Evolutionary conservation across 2,113 vertebrate species (phyloP).

Genomic region (Sceloporus tristichus): DNA sequence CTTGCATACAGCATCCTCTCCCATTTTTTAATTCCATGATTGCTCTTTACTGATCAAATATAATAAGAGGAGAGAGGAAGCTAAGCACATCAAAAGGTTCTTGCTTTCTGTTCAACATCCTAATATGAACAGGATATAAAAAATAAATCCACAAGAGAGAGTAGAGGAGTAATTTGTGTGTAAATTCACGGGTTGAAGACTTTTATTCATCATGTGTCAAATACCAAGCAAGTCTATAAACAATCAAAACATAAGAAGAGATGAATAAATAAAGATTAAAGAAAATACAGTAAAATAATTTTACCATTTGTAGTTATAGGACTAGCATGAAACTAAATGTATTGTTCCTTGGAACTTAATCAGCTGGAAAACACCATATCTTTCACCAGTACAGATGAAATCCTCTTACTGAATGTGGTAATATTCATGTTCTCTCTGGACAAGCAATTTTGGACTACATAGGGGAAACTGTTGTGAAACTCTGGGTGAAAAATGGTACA

Average conservation of each 20-base stretch:
- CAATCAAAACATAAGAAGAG: conserved; percentile 36
- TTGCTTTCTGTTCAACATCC: conserved; percentile 47
- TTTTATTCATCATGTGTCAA: conserved; percentile 63
- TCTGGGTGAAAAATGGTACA: neutral
- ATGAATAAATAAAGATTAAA: conserved; percentile 28
- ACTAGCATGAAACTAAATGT: neutral
- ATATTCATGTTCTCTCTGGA: conserved; percentile 51
- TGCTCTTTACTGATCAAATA: conserved; percentile 67
- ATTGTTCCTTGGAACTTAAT: conserved; percentile 32
- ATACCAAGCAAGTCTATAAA: conserved; percentile 51
- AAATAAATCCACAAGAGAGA: conserved; percentile 53
- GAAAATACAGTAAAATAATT: conserved; percentile 29
- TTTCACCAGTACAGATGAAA: conserved; percentile 41
- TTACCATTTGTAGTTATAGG: conserved; percentile 23
- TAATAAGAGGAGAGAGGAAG: conserved; percentile 46
- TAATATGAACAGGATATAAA: conserved; percentile 41
- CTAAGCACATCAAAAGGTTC: conserved; percentile 42
- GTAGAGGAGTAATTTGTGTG: conserved; percentile 42
- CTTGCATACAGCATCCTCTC: conserved; percentile 25
- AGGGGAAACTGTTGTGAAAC: neutral
- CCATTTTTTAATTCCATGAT: conserved; percentile 51
- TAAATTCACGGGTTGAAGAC: conserved; percentile 40
- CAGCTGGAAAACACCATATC: neutral
- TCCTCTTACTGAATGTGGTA: conserved; percentile 29
- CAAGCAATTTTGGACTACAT: neutral